These are phyloP conservation scores for Argentina silus DNA, from an alignment of 2,797 vertebrate species.

Conservation along the genomic window DNA sequence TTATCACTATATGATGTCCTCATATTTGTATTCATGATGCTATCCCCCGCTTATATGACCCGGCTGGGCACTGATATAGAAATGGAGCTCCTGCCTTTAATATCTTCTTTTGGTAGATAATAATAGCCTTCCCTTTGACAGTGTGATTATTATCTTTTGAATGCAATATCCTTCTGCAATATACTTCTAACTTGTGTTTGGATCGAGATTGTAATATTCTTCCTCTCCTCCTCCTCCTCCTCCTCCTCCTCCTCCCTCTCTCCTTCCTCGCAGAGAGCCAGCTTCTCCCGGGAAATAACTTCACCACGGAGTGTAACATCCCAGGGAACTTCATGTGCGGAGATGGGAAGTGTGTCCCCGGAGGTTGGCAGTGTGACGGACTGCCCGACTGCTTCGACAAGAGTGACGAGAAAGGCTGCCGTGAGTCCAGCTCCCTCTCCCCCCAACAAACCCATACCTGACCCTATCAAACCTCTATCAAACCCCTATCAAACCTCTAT, in stretches of 20 bases:
- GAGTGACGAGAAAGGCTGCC: slow-evolving; percentile 94
- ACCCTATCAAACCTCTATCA: too few relatives aligned
- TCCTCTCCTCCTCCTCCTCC: slow-evolving; percentile 6
- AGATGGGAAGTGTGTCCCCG: slow-evolving; percentile 91
- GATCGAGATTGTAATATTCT: slow-evolving; percentile 30
- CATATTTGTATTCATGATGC: slow-evolving; percentile 49
- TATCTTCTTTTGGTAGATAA: slow-evolving; percentile 37
- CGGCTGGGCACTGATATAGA: slow-evolving; percentile 39
- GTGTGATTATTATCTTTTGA: slow-evolving; percentile 38
- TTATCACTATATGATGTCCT: slow-evolving; percentile 38
- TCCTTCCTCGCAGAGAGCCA: slow-evolving; percentile 84
- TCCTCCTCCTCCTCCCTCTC: slow-evolving; percentile 22
- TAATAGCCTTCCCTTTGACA: slow-evolving; percentile 32
- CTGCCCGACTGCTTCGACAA: slow-evolving; percentile 92
- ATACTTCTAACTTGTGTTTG: slow-evolving; percentile 36
- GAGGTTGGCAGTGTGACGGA: slow-evolving; percentile 92
- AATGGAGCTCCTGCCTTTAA: slow-evolving; percentile 37
- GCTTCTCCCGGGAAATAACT: slow-evolving; percentile 92
- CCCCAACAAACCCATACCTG: slow-evolving; percentile 32
- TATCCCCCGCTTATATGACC: slow-evolving; percentile 38
- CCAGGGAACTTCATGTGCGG: slow-evolving; percentile 97
- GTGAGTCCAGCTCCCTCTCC: slow-evolving; percentile 80
- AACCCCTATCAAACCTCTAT: too few relatives aligned
- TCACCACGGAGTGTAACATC: slow-evolving; percentile 95
- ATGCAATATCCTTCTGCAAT: slow-evolving; percentile 27